These are phyloP conservation scores for Machimus rusticus DNA, from an alignment of 2,888 invertebrate species.

Conservation along the genomic window DNA sequence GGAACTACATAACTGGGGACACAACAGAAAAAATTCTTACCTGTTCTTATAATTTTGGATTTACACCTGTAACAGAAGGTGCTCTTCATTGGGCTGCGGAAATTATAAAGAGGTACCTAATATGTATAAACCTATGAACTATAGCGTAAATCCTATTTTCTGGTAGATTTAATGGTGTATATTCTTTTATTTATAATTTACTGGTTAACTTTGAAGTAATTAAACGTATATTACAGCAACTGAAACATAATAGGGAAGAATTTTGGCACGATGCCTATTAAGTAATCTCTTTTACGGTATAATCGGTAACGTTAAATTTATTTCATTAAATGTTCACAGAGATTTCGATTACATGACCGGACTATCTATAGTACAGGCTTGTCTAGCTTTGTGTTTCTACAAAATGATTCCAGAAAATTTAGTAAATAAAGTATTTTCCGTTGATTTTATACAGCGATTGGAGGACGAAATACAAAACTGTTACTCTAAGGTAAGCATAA, in stretches of 20 bases:
- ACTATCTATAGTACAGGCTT: slow-evolving; percentile 65
- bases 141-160: too few relatives aligned
- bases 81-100: slow-evolving; percentile 60
- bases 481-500: slow-evolving; percentile 64
- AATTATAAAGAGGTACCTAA: slow-evolving; percentile 63
- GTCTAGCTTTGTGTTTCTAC: slow-evolving; percentile 66
- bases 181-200: not conserved
- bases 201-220: not conserved
- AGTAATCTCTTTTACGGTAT: not conserved
- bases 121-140: not conserved
- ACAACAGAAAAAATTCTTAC: slow-evolving; percentile 65
- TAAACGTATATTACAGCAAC: not conserved
- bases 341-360: slow-evolving; percentile 67
- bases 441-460: slow-evolving; percentile 68
- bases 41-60: slow-evolving; percentile 65
- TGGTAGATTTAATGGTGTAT: not conserved
- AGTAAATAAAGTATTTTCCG: slow-evolving; percentile 67
- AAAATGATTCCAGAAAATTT: slow-evolving; percentile 65
- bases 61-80: slow-evolving; percentile 62
- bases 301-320: not conserved
- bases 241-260: not conserved
- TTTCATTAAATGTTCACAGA: slow-evolving; percentile 57
- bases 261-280: not conserved
- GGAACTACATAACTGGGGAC: slow-evolving; percentile 63
- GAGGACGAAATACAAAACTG: slow-evolving; percentile 68